Conservation (phyloP, 2,888 invertebrate species). For the Tolmerus cingulatus region DNA sequence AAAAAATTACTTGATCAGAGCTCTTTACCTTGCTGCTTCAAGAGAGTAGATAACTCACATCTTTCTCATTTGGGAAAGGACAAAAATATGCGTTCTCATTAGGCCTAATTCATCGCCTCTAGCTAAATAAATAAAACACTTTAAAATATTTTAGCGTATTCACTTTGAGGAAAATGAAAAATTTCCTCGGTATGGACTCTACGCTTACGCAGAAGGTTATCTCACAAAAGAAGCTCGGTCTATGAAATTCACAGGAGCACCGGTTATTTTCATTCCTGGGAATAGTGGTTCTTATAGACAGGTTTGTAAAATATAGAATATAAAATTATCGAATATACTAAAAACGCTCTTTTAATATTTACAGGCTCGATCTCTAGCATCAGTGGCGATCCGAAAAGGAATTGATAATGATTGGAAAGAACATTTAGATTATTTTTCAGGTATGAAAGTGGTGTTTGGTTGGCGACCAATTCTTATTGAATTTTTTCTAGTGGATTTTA, state of each 20-base stretch:
- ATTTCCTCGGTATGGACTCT: constrained; percentile 85
- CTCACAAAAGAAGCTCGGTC: constrained; percentile 74
- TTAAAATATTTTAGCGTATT: constrained; percentile 71
- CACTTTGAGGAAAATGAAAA: constrained; percentile 68
- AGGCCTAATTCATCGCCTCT: no score
- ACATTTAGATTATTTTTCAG: constrained; percentile 91
- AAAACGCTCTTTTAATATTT: background rate
- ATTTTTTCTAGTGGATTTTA: constrained; percentile 73
- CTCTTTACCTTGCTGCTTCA: no score
- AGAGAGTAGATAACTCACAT: no score
- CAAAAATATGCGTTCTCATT: no score
- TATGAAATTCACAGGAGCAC: constrained; percentile 85
- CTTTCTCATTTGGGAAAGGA: no score
- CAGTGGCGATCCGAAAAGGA: constrained; percentile 87
- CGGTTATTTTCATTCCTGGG: constrained; percentile 94
- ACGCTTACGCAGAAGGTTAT: constrained; percentile 89
- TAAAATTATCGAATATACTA: background rate
- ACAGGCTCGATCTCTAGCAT: constrained; percentile 83
- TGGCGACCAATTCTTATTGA: background rate
- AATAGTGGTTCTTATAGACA: constrained; percentile 94
- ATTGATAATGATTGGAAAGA: constrained; percentile 72
- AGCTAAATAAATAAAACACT: background rate
- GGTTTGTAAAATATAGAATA: constrained; percentile 59
- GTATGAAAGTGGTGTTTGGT: constrained; percentile 54
- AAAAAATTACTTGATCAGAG: no score